Evolutionary conservation across 1,140 invertebrate species (phyloP).

Genomic region (Globodera ellingtonae): DNA sequence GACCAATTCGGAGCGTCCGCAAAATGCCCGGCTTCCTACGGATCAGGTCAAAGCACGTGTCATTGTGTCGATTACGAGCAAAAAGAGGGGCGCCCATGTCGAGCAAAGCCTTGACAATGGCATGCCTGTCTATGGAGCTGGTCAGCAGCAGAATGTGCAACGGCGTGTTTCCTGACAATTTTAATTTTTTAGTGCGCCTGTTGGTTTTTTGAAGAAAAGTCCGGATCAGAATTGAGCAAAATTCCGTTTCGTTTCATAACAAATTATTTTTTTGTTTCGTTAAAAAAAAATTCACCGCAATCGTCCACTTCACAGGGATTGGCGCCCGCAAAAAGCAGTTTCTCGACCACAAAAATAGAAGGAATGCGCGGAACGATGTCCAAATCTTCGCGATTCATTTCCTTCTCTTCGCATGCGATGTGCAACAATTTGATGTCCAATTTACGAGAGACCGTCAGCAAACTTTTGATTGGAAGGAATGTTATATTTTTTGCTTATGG

Average conservation of each 20-base stretch:
- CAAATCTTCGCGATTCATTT: conserved; percentile 12
- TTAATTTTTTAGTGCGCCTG: not conserved
- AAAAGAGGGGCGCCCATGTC: conserved; percentile 44
- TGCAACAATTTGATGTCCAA: conserved; percentile 36
- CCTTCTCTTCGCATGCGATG: conserved; percentile 36
- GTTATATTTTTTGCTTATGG: not conserved
- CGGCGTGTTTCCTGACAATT: conserved; percentile 48
- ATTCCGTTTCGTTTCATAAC: conserved; percentile 11
- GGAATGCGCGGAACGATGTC: conserved; percentile 36
- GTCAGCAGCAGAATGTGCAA: conserved; percentile 50
- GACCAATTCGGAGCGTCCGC: conserved; percentile 24
- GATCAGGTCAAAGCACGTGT: conserved; percentile 51
- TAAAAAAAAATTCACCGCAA: conserved; percentile 37
- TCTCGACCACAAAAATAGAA: conserved; percentile 42
- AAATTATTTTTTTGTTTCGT: conserved; percentile 30
- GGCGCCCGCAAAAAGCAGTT: conserved; percentile 36
- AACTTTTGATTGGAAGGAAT: not conserved
- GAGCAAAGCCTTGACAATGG: conserved; percentile 40
- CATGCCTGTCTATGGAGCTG: conserved; percentile 32
- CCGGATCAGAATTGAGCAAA: too few species aligned
- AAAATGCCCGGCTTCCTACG: conserved; percentile 19
- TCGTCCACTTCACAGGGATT: conserved; percentile 42
- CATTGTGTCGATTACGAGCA: conserved; percentile 42
- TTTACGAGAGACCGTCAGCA: conserved; percentile 23
- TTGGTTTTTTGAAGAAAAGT: not conserved